phyloP scores from a whole-genome alignment of 1,140 invertebrate species.

The Zaprionus capensis region DNA sequence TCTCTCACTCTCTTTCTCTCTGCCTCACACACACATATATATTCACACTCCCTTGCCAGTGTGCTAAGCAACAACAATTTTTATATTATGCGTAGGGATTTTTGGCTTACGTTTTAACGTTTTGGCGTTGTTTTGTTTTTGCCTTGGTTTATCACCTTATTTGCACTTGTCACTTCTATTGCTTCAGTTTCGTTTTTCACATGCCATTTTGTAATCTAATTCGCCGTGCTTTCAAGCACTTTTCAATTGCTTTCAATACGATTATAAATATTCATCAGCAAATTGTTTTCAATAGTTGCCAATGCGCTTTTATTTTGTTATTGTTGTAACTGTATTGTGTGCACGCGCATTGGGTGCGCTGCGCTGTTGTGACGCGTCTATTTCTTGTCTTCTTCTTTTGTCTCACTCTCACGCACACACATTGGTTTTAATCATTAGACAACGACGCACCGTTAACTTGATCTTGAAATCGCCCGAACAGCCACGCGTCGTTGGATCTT shows the following conservation, averaged over 20 bases:
- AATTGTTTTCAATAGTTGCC: conserved; percentile 4
- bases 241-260: conserved; percentile 59
- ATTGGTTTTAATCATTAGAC: conserved; percentile 36
- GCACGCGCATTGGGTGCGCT: conserved; percentile 10
- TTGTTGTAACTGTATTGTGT: conserved; percentile 7
- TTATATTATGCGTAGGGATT: conserved; percentile 41
- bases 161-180: conserved; percentile 42
- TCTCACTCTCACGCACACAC: conserved; percentile 60
- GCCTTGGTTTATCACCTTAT: conserved; percentile 18
- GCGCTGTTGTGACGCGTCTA: conserved; percentile 36
- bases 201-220: conserved; percentile 40
- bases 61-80: conserved; percentile 29
- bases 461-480: conserved; percentile 56
- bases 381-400: conserved; percentile 34
- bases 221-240: conserved; percentile 41
- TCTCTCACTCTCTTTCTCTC: conserved; percentile 13
- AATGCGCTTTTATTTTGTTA: conserved; percentile 11
- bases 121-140: conserved; percentile 39
- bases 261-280: conserved; percentile 54
- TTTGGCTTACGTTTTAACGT: conserved; percentile 53
- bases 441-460: conserved; percentile 69
- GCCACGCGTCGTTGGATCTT: conserved; percentile 27
- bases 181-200: conserved; percentile 26
- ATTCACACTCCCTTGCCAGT: background rate
- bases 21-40: background rate